phyloP scores from a whole-genome alignment of 2,888 invertebrate species.

The Halictus quadricinctus region DNA sequence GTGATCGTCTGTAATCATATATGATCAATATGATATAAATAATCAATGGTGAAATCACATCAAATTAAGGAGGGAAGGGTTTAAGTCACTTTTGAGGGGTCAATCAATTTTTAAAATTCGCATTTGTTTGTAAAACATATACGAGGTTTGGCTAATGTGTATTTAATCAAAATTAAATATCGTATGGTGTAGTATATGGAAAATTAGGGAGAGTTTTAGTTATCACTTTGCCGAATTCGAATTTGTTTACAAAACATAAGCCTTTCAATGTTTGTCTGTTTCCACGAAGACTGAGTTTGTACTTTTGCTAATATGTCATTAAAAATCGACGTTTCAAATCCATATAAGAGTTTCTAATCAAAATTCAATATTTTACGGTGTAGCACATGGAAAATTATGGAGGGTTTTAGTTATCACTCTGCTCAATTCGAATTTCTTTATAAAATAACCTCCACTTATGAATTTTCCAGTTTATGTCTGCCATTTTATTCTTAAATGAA shows the following conservation, averaged over 20 bases:
- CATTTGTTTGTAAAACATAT: no score
- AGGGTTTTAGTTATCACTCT: not conserved
- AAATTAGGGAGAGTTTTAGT: not conserved
- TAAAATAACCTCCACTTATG: no score
- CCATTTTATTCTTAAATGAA: not conserved
- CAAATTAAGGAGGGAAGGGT: no score
- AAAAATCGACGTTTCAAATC: not conserved
- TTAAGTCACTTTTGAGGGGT: no score
- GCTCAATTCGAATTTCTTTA: not conserved
- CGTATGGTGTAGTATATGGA: not conserved
- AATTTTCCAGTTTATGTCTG: not conserved
- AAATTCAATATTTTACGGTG: not conserved
- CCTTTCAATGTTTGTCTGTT: not conserved
- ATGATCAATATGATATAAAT: no score
- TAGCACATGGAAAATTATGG: not conserved
- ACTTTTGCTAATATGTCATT: not conserved
- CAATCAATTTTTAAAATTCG: no score
- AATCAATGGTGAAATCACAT: not conserved
- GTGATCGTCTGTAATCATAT: not conserved
- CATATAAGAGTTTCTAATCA: not conserved
- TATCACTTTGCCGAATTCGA: not conserved
- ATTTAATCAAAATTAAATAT: not conserved
- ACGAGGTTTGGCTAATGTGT: no score
- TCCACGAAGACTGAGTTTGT: not conserved
- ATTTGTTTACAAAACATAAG: not conserved